Evolutionary conservation across 2,113 vertebrate genomes (phyloP), one percentile per base, ranked within the genome.

Genomic region (Agapornis roseicollis): DNA sequence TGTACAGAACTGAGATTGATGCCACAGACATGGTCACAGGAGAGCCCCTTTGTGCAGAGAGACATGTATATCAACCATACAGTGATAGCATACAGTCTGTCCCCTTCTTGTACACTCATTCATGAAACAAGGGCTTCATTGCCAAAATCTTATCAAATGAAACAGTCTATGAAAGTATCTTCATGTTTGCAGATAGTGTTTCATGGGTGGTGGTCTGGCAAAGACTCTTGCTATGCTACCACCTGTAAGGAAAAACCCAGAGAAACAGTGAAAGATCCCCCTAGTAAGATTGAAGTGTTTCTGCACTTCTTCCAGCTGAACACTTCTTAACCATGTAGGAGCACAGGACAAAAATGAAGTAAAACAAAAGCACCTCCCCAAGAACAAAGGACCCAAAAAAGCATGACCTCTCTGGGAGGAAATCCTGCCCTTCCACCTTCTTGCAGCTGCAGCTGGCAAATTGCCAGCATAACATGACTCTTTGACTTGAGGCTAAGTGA

Each of bases 401-500:
- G 56, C 93, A 94, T 92, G 86, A 94, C 89, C 89, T 95, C 52
- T 94, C 93, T 91, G 49, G 56, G 84, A 96, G 96, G 96, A 96
- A 93, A 97, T 97, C 95, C 95, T 97, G 93, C 80, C 70, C 63
- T 93, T 97, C 96, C 86, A 96, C 84, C 94, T 95, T 92, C 80
- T 76, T 79, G 84, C 96, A 97, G 96, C 95, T 97, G 96, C 89
- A 81, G 70, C 56, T 94, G 95, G 95, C 94, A 91, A 64, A 55
- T 87, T 85, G 96, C 96, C 96, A 96, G 46, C 50, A 37, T 93
- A 94, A 90, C 85, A 37, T 3, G 66, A 87, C 84, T 87, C 80
- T 94, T 81, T 79, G 91, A 94, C 94, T 65, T 65, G 84, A 87
- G 35, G 69, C 80, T 47, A 55, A 88, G 61, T 68, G 60, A 37